Conservation (phyloP, 2,888 invertebrate genomes). For the Stenodema calcarata region DNA sequence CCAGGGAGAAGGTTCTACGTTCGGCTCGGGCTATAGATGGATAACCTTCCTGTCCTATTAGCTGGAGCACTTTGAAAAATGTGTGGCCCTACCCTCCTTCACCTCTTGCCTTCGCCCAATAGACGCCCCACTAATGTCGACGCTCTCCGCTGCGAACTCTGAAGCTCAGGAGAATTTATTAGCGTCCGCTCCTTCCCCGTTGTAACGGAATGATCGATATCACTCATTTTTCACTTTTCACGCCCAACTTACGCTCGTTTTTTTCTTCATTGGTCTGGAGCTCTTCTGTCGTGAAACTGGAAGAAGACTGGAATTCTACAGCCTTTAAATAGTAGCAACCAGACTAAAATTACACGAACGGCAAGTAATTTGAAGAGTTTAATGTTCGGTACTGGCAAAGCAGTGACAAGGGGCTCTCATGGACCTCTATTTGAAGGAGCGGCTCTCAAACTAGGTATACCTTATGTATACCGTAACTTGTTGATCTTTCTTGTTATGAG, state of each 20-base stretch:
- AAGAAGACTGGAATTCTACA: too few species aligned
- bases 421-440: too few species aligned
- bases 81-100: not conserved
- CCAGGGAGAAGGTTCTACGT: slow-evolving; percentile 21
- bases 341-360: too few species aligned
- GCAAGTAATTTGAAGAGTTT: too few species aligned
- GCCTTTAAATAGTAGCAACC: too few species aligned
- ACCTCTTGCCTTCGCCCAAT: not conserved
- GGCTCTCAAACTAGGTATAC: too few species aligned
- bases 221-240: slow-evolving; percentile 28
- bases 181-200: slow-evolving; percentile 5
- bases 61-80: slow-evolving; percentile 41
- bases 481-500: too few species aligned
- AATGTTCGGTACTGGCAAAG: too few species aligned
- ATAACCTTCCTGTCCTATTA: slow-evolving; percentile 42
- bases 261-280: too few species aligned
- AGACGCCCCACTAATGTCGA: slow-evolving; percentile 16
- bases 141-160: not conserved
- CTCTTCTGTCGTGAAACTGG: too few species aligned
- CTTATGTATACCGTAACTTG: too few species aligned
- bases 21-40: slow-evolving; percentile 25
- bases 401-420: too few species aligned
- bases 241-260: not conserved
- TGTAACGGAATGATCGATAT: slow-evolving; percentile 30
- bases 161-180: slow-evolving; percentile 34